These are phyloP conservation scores for Tragelaphus strepsiceros DNA, from an alignment of 2,113 vertebrate species.

Conservation along the genomic window DNA sequence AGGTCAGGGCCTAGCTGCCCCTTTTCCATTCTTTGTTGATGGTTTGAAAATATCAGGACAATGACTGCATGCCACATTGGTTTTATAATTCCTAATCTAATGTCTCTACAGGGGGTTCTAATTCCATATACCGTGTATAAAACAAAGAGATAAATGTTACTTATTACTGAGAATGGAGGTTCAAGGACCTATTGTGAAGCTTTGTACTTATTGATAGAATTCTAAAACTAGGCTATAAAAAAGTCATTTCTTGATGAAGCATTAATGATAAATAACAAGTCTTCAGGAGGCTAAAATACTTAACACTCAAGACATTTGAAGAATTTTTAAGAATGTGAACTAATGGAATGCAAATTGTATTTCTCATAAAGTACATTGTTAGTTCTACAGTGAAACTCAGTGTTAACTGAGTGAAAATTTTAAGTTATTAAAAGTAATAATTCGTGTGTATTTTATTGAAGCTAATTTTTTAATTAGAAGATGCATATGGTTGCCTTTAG, in stretches of 20 bases:
- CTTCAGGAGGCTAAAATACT: conserved; percentile 10
- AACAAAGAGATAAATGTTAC: conserved; percentile 75
- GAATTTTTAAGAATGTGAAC: conserved; percentile 5
- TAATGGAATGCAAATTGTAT: conserved; percentile 47
- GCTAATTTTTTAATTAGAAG: neutral
- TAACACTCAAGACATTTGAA: conserved; percentile 10
- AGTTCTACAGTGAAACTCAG: neutral
- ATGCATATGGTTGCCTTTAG: neutral
- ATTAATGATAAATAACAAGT: conserved; percentile 42
- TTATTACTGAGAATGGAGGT: conserved; percentile 67
- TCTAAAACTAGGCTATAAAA: conserved; percentile 39
- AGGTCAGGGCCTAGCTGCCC: conserved; percentile 61
- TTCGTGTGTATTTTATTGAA: neutral
- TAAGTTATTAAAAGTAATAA: conserved; percentile 24
- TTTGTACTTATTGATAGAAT: conserved; percentile 60
- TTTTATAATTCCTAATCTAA: conserved; percentile 78
- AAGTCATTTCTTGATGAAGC: conserved; percentile 39
- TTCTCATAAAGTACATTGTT: neutral
- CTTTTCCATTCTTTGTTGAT: conserved; percentile 62
- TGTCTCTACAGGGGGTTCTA: conserved; percentile 63
- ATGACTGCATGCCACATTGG: conserved; percentile 70
- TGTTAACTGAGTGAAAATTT: conserved; percentile 24
- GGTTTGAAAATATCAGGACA: conserved; percentile 71
- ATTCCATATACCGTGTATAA: conserved; percentile 68
- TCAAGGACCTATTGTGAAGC: conserved; percentile 44